Evolutionary conservation across 2,888 invertebrate genomes (phyloP), one percentile per base, ranked within the genome.

Genomic region (Melitaea athalia): DNA sequence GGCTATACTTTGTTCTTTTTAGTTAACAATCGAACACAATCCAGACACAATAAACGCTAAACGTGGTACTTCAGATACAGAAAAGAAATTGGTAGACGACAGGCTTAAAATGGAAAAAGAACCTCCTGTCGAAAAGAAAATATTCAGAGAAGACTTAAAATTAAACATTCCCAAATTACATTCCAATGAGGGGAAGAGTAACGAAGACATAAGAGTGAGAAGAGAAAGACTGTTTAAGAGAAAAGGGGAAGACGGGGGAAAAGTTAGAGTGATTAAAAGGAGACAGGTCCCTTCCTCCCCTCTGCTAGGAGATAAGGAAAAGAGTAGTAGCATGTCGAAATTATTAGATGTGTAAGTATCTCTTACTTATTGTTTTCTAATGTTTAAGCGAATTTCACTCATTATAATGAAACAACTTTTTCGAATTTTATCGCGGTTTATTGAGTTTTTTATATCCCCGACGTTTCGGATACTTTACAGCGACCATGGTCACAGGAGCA

Each of bases 1-100:
- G 24, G 24, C 4, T 38, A 0, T 24, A 52, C 11, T n/a, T 57
- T 2, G 1, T 38, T 24, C 24, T 47, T 69, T 72, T 38, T 91
- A 97, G 95, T 88, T 98, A 72, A 98, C 98, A 4, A 96, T 98
- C 79, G 98, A 98, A 86, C 97, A 98, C 82, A 97, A 97, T 84
- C 97, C 98, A 11, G 96, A 96, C 75, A 94, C 96, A 50, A 78
- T 79, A 62, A 80, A 74, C 72, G 71, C 72, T 7, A 78, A 74
- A 65, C 74, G 77, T 12, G 74, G 73, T 5, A 68, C 74, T 31
- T 61, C 72, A 59, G 68, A 71, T 74, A 75, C 73, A 63, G 76
- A 78, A 63, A 71, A 70, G 43, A 75, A 79, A 45, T 68, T 71
- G 1, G 78, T 79, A 14, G 71, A 68, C 65, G 78, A 81, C 3